Evolutionary conservation across 2,888 invertebrate genomes (phyloP), one percentile per base, ranked within the genome.

Genomic region (Pecten maximus): DNA sequence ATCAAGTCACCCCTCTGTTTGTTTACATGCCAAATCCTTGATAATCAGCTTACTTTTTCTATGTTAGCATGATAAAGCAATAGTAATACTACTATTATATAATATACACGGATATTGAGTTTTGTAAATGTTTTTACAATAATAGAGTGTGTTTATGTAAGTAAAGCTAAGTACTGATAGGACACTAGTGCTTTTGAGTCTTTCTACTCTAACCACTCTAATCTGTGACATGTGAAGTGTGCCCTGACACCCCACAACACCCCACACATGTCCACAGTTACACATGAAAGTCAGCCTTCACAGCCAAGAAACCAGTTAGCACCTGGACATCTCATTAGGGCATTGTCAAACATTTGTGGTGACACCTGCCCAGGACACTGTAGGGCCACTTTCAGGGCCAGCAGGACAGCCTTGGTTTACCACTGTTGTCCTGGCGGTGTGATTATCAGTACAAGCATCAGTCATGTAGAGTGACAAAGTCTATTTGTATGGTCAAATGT

Each of bases 401-500:
- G 35, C 74, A 74, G 74, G 54, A 3, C 16, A 19, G n/a, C 54
- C 54, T 35, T 74, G 6, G 6, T 23, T 35, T 74, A 74, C 35
- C 28, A 8, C 12, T 74, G 35, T n/a, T n/a, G n/a, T n/a, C n/a
- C 54, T 54, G 54, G 54, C n/a, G 23, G 19, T 74, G 74, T 74
- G 74, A 74, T 74, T 74, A 74, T 74, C 74, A 74, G 74, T 74
- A 35, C 74, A 74, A 28, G 28, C 74, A 74, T 74, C 74, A 74
- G 74, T 35, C 74, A 74, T 74, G 74, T 28, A 74, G 35, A 35
- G 74, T 74, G 74, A 74, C 74, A 74, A 74, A 74, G 74, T 74
- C 74, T 74, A 74, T 74, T 74, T 74, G 74, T 74, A 35, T 74
- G 74, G 74, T 74, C 74, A 74, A 74, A 74, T 74, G 74, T 74